Conservation (phyloP, 1,140 invertebrate genomes). For the Steinernema khuongi region DNA sequence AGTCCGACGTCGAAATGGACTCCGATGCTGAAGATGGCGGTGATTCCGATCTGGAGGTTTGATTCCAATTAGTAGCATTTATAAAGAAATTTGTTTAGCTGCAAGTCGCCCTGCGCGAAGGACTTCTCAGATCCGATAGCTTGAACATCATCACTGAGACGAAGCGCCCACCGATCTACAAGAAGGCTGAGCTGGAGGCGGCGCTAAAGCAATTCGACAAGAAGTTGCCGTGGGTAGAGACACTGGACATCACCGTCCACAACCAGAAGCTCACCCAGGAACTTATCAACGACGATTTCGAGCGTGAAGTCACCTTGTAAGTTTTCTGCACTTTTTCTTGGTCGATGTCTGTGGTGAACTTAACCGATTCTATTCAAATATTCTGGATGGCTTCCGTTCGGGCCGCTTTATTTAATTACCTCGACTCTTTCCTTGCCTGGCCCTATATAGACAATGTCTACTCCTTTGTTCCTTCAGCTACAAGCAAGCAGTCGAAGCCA, state of each 20-base stretch:
- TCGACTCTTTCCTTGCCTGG: background rate
- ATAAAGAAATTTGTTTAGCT: conserved; percentile 27
- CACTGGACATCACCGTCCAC: conserved; percentile 41
- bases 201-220: background rate
- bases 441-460: background rate
- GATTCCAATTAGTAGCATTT: background rate
- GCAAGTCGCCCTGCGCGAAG: conserved; percentile 33
- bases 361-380: no score
- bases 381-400: no score
- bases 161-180: conserved; percentile 36
- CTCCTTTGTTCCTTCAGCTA: conserved; percentile 42
- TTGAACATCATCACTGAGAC: conserved; percentile 26
- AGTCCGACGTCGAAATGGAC: background rate
- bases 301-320: conserved; percentile 50
- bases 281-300: conserved; percentile 44
- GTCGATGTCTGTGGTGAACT: conserved; percentile 7
- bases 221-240: conserved; percentile 41
- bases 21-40: conserved; percentile 9
- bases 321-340: conserved; percentile 40
- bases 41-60: conserved; percentile 31
- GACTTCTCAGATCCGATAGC: conserved; percentile 32
- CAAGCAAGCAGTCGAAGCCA: conserved; percentile 51
- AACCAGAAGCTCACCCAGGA: conserved; percentile 27
- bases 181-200: conserved; percentile 9
- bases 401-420: no score